Base-by-base conservation (phyloP, 2,113 vertebrate genomes). In the Cathartes aura region DNA sequence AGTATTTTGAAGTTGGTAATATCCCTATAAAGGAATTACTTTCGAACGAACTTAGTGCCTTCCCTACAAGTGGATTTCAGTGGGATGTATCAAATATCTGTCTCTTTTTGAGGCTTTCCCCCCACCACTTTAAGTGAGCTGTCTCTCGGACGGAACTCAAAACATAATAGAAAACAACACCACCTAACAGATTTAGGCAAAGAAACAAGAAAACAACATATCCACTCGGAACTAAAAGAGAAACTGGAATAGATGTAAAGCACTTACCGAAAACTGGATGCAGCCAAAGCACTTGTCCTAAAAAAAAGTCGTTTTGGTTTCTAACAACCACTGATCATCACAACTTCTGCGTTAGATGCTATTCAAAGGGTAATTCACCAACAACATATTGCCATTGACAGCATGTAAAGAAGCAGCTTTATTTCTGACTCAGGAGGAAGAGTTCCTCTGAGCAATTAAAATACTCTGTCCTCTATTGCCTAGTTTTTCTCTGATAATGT, bases 361-460 rank as follows among this genome's bases (percentile, higher is more conserved):
- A 11, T 66, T 75, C 73, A 71, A 91, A 93, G 94, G 93, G 42
- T 70, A 95, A 73, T 91, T 89, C 79, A 73, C 62, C 87, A 88
- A 63, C 73, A 91, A 87, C 95, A 73, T 68, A 76, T 66, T 96
- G 93, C 84, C 67, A 89, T 30, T 72, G 84, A 71, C 78, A 93
- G 89, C 81, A 72, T 23, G 62, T 5, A 91, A 83, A 94, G 78
- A 67, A 4, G 5, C 81, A 91, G 93, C 70, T 91, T 91, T 68
- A 72, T 48, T 92, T 94, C 91, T 96, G 91, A 92, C 76, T 88
- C 62, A 34, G 82, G 71, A 82, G 87, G 74, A 84, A 93, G 68
- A 75, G 52, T 73, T 89, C 89, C 89, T 96, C 73, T 48, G 70
- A 95, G 94, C 93, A 96, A 96, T 94, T 95, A 94, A 96, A 91